Evolutionary conservation across 1,140 invertebrate species (phyloP), one percentile per base, ranked within the genome.

Genomic region (Magallana angulata): DNA sequence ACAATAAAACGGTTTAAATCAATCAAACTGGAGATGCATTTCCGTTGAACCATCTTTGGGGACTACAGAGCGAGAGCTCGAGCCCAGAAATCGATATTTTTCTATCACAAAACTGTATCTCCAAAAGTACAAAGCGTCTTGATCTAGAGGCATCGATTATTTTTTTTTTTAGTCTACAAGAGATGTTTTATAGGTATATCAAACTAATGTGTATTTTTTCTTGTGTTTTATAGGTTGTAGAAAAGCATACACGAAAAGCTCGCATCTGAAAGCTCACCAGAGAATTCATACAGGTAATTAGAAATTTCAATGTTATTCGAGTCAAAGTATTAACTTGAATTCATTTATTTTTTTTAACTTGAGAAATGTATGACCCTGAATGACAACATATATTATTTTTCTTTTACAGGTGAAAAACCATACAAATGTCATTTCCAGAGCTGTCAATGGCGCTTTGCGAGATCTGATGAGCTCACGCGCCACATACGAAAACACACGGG

Each of bases 241-340:
- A 82, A 99, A 99, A 95, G 98, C 98, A 92, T 99, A 99, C 95
- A 99, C 98, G 95, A 99, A 99, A 94, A 98, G 98, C 85, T 99
- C 98, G 7, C 98, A 99, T 95, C 95, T 99, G 84, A 99, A 99
- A 92, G 98, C 98, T 3, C 98, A 99, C 95, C 97, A 97, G 84
- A 96, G 98, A 85, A 98, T 98, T 0, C 98, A 99, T 94, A 99
- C 98, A 7, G 96, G 96, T 96, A 95, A 85, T 68, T 86, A 59
- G 16, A 48, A 7, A 57, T 57, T 82, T 82, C 80, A 18, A 16
- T 0, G 16, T 24, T 24, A 80, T 36, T 36, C 9, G 36, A 48
- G 36, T 48, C 36, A 48, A 48, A 48, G 7, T 14, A 64, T 64
- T 16, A 64, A 16, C 14, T 7, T 64, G 14, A 64, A 64, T 16